These are phyloP conservation scores for Lasioglossum marginatum DNA, from an alignment of 2,888 invertebrate genomes.

Conservation along the genomic window DNA sequence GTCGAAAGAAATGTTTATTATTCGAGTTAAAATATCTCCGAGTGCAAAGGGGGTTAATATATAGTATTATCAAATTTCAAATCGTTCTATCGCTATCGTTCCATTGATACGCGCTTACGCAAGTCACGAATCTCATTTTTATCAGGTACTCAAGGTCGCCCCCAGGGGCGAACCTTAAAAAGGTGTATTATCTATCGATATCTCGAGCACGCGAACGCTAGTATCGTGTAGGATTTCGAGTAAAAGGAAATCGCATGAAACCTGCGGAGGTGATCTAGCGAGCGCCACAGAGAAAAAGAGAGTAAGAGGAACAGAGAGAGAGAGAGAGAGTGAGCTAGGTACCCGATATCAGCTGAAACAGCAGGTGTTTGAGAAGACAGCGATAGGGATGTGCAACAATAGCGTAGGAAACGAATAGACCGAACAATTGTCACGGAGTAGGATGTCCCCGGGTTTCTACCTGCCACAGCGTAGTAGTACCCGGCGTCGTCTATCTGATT, in stretches of 20 bases:
- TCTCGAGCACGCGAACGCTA: slow-evolving; percentile 13
- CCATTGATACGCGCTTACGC: slow-evolving; percentile 12
- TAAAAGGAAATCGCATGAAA: background rate
- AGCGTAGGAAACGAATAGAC: slow-evolving; percentile 41
- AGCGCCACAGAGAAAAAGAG: background rate
- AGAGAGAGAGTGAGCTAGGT: background rate
- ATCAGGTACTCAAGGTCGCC: slow-evolving; percentile 23
- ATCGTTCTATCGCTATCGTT: slow-evolving; percentile 5
- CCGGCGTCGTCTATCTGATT: slow-evolving; percentile 62
- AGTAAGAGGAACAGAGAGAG: background rate
- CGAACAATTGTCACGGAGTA: slow-evolving; percentile 53
- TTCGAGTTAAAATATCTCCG: too few relatives aligned
- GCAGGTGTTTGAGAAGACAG: slow-evolving; percentile 61
- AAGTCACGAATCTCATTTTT: slow-evolving; percentile 15
- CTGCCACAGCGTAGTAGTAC: slow-evolving; percentile 48
- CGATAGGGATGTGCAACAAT: slow-evolving; percentile 54
- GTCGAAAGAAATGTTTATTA: too few relatives aligned
- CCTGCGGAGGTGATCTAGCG: background rate
- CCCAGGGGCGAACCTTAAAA: background rate
- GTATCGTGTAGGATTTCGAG: background rate
- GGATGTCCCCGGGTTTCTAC: slow-evolving; percentile 57
- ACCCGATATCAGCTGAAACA: slow-evolving; percentile 34
- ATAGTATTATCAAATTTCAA: background rate
- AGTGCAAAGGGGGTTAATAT: background rate
- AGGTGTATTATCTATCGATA: slow-evolving; percentile 20